Percentiles rank a stretch among this genome's conserved stretches.
Evolutionary conservation across 2,113 vertebrate species (phyloP).

Genomic region (Leucoraja erinaceus): DNA sequence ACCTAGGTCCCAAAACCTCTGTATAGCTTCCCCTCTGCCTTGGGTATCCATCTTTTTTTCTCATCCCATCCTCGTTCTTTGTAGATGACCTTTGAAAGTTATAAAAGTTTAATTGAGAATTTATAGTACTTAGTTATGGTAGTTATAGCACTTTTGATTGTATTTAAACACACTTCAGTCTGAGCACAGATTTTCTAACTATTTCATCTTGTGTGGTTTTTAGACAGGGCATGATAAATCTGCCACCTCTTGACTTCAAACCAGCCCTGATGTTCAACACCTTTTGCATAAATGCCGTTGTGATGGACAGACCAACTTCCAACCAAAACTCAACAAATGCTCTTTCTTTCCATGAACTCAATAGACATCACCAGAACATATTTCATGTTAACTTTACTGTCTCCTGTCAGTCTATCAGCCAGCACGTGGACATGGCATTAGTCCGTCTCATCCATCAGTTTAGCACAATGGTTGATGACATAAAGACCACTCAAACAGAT

Average conservation of each 20-base stretch:
- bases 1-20: not conserved
- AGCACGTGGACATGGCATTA: conserved; percentile 95
- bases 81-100: not conserved
- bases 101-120: too few species aligned
- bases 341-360: conserved; percentile 89
- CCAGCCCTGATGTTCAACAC: conserved; percentile 94
- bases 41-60: not conserved
- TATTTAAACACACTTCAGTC: not conserved
- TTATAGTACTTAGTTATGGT: not conserved
- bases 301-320: conserved; percentile 85
- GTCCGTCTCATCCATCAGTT: conserved; percentile 97
- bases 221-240: conserved; percentile 84
- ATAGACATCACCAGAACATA: conserved; percentile 84
- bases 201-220: conserved; percentile 37
- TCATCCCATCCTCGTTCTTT: not conserved
- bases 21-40: not conserved
- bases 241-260: conserved; percentile 88
- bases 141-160: not conserved
- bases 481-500: conserved; percentile 95
- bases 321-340: conserved; percentile 72
- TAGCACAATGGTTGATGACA: conserved; percentile 96
- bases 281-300: conserved; percentile 86
- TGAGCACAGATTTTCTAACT: not conserved
- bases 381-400: conserved; percentile 95
- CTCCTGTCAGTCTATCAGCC: conserved; percentile 94